Conservation (phyloP, 2,888 invertebrate genomes). For the Drosophila testacea region DNA sequence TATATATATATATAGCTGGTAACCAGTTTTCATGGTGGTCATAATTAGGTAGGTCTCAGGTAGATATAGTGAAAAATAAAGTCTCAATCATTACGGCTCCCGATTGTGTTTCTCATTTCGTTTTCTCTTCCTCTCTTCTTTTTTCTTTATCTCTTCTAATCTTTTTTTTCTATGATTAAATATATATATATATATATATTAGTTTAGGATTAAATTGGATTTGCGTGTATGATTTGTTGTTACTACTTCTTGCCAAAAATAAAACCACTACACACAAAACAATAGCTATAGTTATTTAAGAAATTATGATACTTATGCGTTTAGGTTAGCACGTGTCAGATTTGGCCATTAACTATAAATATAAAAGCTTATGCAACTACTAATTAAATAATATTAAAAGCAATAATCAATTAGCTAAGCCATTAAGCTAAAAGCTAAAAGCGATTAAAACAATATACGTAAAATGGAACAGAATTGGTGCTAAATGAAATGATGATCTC, state of each 20-base stretch:
- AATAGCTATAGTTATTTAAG: neutral
- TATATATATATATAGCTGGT: neutral
- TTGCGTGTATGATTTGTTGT: neutral
- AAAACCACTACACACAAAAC: neutral
- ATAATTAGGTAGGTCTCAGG: conserved; percentile 20
- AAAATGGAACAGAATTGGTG: neutral
- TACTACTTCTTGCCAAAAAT: neutral
- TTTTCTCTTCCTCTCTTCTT: neutral
- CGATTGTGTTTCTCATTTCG: neutral
- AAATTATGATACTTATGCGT: conserved; percentile 8
- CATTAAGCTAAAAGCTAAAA: conserved; percentile 1
- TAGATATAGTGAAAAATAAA: conserved; percentile 10
- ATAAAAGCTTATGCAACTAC: conserved; percentile 2
- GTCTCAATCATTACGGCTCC: neutral
- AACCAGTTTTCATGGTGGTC: conserved; percentile 23
- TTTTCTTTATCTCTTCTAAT: neutral
- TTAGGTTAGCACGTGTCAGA: conserved; percentile 7
- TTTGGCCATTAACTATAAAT: neutral
- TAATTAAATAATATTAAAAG: conserved; percentile 4
- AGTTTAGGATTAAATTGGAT: neutral
- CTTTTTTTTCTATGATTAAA: neutral
- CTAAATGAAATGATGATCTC: conserved; percentile 1
- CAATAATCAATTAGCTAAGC: neutral
- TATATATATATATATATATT: neutral
- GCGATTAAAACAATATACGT: neutral